Conservation (phyloP, 2,113 vertebrate species). For the Oreochromis spilurus region DNA sequence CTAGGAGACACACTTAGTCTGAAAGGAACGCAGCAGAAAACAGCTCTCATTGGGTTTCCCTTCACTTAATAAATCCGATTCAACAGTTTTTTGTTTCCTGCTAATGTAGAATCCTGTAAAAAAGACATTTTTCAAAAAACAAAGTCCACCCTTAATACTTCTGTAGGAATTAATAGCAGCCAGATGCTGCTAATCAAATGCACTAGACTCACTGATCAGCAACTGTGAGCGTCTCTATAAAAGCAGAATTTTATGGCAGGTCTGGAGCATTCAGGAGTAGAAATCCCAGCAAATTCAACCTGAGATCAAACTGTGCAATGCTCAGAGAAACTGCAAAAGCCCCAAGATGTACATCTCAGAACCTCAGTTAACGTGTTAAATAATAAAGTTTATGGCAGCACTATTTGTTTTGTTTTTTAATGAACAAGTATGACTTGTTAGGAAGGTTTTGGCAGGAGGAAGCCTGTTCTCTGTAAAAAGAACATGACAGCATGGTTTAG, state of each 20-base stretch:
- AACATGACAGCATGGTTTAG: neutral
- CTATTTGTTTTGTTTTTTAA: neutral
- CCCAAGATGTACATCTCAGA: neutral
- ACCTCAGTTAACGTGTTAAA: neutral
- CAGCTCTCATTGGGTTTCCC: neutral
- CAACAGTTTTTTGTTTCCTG: neutral
- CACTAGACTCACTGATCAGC: neutral
- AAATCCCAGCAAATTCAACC: neutral
- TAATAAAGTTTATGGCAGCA: neutral
- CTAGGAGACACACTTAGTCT: neutral
- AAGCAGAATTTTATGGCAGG: neutral
- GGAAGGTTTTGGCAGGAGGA: neutral
- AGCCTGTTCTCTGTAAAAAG: neutral
- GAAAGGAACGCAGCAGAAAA: neutral
- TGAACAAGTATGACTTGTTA: neutral
- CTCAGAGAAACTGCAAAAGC: neutral
- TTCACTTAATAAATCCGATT: neutral
- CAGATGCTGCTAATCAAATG: neutral
- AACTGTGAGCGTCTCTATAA: neutral
- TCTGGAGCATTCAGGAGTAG: neutral
- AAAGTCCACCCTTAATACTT: neutral
- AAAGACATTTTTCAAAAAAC: neutral
- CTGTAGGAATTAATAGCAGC: neutral
- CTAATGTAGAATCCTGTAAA: neutral
- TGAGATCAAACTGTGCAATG: neutral